Conservation (phyloP, 2,113 vertebrate genomes). For the Chascanopsetta lugubris region DNA sequence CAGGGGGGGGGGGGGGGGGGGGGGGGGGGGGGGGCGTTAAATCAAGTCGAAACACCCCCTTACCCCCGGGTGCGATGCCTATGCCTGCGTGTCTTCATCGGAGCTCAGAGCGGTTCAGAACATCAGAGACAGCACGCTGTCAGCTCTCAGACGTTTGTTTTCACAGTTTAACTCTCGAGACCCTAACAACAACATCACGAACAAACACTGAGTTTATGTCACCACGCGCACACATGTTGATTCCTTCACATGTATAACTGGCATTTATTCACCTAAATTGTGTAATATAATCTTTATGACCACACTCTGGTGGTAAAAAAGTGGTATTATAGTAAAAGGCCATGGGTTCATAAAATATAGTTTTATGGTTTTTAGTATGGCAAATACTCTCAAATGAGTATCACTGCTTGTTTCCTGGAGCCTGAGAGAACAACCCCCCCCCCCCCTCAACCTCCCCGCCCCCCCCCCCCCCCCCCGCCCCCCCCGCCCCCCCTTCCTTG, state of each 20-base stretch:
- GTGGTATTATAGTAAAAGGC: too few species aligned
- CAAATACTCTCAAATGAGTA: neutral
- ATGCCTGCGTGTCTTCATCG: too few species aligned
- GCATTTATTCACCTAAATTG: too few species aligned
- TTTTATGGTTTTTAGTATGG: neutral
- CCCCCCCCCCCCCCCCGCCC: slow-evolving; percentile 61
- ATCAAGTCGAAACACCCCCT: too few species aligned
- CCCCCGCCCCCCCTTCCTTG: slow-evolving; percentile 62
- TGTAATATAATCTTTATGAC: too few species aligned
- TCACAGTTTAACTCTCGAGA: slow-evolving; percentile 33
- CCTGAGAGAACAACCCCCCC: slow-evolving; percentile 70
- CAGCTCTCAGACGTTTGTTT: slow-evolving; percentile 36
- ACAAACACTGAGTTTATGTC: slow-evolving; percentile 21
- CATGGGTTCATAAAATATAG: too few species aligned
- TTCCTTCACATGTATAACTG: neutral
- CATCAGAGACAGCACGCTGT: slow-evolving; percentile 8
- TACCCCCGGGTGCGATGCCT: neutral
- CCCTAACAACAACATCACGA: slow-evolving; percentile 28
- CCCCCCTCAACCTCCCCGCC: slow-evolving; percentile 61
- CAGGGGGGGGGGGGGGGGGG: too few species aligned
- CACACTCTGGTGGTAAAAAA: too few species aligned
- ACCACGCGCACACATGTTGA: slow-evolving; percentile 30
- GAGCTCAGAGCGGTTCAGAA: neutral
- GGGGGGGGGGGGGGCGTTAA: too few species aligned
- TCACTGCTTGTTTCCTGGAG: slow-evolving; percentile 69